A percentile compares a stretch with the other conserved stretches of the same genome.
Evolutionary conservation across 2,888 invertebrate species (phyloP).

Genomic region (Epistrophella euchroma): DNA sequence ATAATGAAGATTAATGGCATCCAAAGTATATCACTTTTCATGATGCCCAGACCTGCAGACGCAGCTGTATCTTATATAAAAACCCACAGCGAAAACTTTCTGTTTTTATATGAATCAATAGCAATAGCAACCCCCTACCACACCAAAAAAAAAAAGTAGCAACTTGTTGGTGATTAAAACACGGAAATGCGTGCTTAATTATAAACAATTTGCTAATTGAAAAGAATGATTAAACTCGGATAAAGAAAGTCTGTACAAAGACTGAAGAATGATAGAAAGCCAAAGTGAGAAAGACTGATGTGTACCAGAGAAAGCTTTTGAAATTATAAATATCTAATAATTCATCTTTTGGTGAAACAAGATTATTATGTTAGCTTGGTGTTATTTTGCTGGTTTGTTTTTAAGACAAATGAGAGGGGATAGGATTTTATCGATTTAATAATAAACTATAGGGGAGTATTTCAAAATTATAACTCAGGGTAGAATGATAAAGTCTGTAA

Average conservation of each 20-base stretch:
- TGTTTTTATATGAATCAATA: neutral
- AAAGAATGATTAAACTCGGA: constrained; percentile 63
- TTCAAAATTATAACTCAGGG: neutral
- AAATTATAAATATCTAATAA: constrained; percentile 43
- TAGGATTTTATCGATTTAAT: constrained; percentile 45
- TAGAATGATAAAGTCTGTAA: neutral
- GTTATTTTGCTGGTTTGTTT: constrained; percentile 10
- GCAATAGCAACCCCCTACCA: neutral
- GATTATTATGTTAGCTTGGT: constrained; percentile 48
- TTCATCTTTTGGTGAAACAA: constrained; percentile 48
- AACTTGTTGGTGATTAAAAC: constrained; percentile 49
- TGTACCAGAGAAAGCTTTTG: neutral
- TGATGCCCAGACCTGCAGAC: constrained; percentile 13
- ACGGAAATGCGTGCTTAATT: constrained; percentile 58
- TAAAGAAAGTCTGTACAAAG: constrained; percentile 41
- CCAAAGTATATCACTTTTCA: constrained; percentile 30
- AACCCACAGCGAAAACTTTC: neutral
- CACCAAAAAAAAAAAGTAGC: neutral
- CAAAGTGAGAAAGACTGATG: neutral
- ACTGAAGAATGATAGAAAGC: neutral
- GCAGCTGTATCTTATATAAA: constrained; percentile 1
- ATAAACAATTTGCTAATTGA: constrained; percentile 72
- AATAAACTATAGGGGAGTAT: neutral
- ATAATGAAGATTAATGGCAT: constrained; percentile 64
- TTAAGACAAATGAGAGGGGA: neutral